Percentiles rank a stretch among this genome's conserved stretches.
Conservation (phyloP, 2,113 vertebrate genomes). For the Struthio camelus region DNA sequence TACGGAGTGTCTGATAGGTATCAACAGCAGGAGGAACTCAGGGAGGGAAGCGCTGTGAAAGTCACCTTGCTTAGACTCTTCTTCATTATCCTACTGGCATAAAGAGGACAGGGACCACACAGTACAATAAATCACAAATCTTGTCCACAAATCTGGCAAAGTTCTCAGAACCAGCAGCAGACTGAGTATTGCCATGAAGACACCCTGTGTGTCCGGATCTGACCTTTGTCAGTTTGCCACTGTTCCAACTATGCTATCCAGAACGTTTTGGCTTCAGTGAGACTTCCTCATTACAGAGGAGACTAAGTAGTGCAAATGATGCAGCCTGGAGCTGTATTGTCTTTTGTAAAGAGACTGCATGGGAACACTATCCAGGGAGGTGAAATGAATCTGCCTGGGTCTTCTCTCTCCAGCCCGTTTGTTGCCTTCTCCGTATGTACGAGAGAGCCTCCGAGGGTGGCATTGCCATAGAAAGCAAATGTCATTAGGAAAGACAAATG, state of each 20-base stretch:
- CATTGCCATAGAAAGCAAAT: not conserved
- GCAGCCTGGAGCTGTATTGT: not conserved
- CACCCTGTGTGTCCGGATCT: not conserved
- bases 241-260: not conserved
- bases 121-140: not conserved
- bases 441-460: not conserved
- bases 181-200: not conserved
- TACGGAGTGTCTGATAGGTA: not conserved
- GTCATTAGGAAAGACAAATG: not conserved
- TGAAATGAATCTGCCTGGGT: not conserved
- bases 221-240: not conserved
- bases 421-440: not conserved
- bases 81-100: not conserved
- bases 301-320: not conserved
- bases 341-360: not conserved
- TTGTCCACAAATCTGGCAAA: not conserved
- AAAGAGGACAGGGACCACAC: fast-evolving
- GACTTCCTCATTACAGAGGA: not conserved
- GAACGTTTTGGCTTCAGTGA: not conserved
- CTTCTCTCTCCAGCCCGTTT: not conserved
- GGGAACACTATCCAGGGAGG: not conserved
- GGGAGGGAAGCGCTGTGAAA: not conserved
- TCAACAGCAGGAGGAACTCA: not conserved
- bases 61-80: not conserved
- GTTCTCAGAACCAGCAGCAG: not conserved